Evolutionary conservation across 2,888 invertebrate species (phyloP), one percentile per base, ranked within the genome.

Genomic region (Drosophila barbarae): DNA sequence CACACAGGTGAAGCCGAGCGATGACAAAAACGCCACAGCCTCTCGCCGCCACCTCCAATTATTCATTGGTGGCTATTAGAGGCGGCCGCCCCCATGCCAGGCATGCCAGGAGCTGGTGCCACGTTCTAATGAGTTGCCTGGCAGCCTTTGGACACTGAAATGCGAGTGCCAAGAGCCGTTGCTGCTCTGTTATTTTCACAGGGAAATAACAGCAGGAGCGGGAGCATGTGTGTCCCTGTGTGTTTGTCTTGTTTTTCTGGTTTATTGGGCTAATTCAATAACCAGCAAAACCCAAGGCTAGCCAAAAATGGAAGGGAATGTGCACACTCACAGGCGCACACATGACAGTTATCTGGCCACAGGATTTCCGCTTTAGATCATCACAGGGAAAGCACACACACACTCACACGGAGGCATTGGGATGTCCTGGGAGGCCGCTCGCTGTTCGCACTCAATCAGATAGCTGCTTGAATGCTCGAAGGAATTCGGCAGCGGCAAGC

Each of bases 251-350:
- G 87, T 88, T 89, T 89, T 89, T 89, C 89, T 88, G 88, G 88
- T 88, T 89, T 89, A 89, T 89, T 89, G 89, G 87, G 88, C 89
- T 89, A 89, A 89, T 89, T 89, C 89, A 89, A 89, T 89, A 88
- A 88, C 87, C 88, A 81, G 80, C 85, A 82, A 86, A 83, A 86
- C 76, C 64, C 38, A 49, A 52, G 13, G 46, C 35, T 49, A 53
- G 49, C 61, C 5, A 72, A 77, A 73, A 81, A 64, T 44, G 32
- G 50, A 18, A 18, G 50, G 28, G 10, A 44, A 15, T 44, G 28
- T 15, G 28, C 23, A 26, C 52, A 32, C 39, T 36, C 59, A 32
- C 64, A 47, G 21, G 12, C 39, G 12, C 79, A 76, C 82, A 74
- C 71, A 77, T 81, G 76, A 76, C 72, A 75, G 72, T 79, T 81